Conservation (phyloP, 1,140 invertebrate genomes). For the Sycophaga agraensis region DNA sequence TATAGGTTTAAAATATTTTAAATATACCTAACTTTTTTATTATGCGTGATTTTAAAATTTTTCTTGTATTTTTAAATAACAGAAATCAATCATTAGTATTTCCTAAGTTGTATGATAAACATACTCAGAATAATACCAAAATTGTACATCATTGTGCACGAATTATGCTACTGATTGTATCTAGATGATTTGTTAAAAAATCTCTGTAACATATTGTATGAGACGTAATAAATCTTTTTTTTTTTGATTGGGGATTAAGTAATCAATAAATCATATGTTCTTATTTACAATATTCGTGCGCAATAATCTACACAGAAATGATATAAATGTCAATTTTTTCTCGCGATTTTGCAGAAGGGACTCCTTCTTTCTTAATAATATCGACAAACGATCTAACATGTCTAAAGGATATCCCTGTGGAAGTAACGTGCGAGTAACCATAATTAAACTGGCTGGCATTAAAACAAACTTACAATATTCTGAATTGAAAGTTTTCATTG, state of each 20-base stretch:
- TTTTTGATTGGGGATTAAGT: constrained; percentile 2
- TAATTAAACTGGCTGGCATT: background rate
- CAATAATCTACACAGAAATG: constrained; percentile 1
- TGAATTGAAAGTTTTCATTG: constrained; percentile 19
- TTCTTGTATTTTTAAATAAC: no score
- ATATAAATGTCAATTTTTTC: constrained; percentile 4
- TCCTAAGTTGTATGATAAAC: no score
- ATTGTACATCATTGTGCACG: background rate
- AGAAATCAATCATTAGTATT: no score
- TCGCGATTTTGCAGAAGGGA: background rate
- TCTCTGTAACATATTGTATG: no score
- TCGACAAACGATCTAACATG: background rate
- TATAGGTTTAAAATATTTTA: background rate
- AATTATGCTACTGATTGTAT: background rate
- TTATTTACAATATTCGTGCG: constrained; percentile 7
- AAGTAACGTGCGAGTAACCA: background rate
- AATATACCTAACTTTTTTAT: background rate
- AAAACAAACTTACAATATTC: constrained; percentile 3
- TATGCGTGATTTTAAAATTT: no score
- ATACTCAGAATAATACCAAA: no score
- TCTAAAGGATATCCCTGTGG: background rate
- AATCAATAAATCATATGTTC: background rate
- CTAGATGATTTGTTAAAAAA: background rate
- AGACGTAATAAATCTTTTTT: background rate
- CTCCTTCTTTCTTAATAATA: background rate